phyloP scores from a whole-genome alignment of 2,113 vertebrate species.

The Lamprotornis superbus region DNA sequence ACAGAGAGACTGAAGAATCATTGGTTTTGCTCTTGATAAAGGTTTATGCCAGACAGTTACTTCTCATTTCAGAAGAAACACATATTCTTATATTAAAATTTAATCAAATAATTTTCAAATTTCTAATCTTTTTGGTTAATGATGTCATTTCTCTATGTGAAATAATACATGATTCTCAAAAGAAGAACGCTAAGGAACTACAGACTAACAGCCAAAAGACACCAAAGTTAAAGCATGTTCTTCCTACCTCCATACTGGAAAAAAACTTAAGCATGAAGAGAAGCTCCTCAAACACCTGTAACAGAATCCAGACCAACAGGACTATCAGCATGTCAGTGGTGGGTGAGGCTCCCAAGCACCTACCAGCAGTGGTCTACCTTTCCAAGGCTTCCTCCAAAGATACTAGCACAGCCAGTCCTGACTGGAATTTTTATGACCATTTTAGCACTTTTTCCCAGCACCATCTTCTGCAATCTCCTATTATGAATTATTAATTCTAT shows the following conservation, averaged over 20 bases:
- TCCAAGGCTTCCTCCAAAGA: background rate
- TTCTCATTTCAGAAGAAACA: constrained; percentile 21
- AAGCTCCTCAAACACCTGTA: background rate
- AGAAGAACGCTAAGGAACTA: background rate
- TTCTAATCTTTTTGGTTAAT: background rate
- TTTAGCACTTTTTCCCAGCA: background rate
- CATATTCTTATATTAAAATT: background rate
- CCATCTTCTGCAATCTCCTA: background rate
- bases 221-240: background rate
- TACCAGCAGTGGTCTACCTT: background rate
- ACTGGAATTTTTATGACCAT: background rate
- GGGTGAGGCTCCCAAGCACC: background rate
- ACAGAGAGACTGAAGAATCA: background rate
- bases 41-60: background rate
- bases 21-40: background rate
- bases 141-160: background rate
- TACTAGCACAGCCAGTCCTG: background rate
- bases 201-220: background rate
- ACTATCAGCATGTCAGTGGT: background rate
- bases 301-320: background rate
- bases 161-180: background rate
- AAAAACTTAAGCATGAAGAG: background rate
- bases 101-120: background rate
- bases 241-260: background rate
- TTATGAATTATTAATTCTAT: background rate